Conservation (phyloP, 2,113 vertebrate genomes). For the Cranoglanis bouderius region DNA sequence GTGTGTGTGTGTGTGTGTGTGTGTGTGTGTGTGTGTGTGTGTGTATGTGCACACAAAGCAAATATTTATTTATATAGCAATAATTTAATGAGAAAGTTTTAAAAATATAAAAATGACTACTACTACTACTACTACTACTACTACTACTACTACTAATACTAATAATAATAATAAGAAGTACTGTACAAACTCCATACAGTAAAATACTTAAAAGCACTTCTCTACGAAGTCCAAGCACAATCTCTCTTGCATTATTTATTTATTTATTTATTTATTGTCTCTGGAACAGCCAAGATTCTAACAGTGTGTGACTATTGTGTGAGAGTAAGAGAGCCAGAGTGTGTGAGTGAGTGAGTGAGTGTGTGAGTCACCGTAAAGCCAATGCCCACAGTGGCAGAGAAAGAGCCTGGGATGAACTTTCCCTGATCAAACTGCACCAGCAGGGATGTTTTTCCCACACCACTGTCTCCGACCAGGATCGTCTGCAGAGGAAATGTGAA, state of each 20-base stretch:
- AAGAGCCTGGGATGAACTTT: constrained; percentile 88
- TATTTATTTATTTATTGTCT: not conserved
- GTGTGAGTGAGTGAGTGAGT: not conserved
- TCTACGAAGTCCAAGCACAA: not conserved
- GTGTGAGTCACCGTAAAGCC: constrained; percentile 83
- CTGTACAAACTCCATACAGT: no score
- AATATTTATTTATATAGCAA: not conserved
- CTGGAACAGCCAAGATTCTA: not conserved
- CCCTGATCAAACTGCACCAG: constrained; percentile 91
- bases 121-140: no score
- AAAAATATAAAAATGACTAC: not conserved
- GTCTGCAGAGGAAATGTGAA: constrained; percentile 71
- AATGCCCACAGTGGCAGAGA: constrained; percentile 85
- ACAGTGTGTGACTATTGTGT: not conserved
- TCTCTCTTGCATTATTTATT: not conserved
- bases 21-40: no score
- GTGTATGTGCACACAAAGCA: not conserved
- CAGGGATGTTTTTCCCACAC: constrained; percentile 88
- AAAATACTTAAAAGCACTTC: no score
- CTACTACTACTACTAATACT: no score
- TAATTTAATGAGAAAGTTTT: not conserved
- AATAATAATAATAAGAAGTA: not conserved
- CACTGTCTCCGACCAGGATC: constrained; percentile 88
- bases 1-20: no score
- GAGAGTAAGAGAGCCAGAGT: not conserved